Evolutionary conservation across 2,113 vertebrate species (phyloP).

Genomic region (Melanocharis versteri): DNA sequence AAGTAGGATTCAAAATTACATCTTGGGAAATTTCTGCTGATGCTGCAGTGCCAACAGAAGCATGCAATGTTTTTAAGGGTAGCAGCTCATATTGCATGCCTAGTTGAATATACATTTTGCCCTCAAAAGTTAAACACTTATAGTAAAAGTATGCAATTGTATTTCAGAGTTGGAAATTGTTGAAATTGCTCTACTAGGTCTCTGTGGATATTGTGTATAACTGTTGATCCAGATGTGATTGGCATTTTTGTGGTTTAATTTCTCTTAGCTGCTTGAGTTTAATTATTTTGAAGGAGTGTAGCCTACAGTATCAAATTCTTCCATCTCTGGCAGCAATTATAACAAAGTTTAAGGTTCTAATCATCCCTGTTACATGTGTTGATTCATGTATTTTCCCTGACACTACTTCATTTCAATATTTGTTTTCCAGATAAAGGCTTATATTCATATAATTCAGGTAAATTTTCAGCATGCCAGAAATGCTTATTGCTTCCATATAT

Average conservation of each 20-base stretch:
- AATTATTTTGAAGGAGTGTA: neutral
- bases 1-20: neutral
- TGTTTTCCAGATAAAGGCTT: conserved; percentile 90
- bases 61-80: neutral
- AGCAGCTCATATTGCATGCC: neutral
- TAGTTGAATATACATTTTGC: neutral
- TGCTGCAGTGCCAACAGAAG: neutral
- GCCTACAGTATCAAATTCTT: neutral
- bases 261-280: neutral
- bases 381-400: conserved; percentile 66
- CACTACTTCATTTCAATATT: conserved; percentile 79
- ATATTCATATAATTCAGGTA: conserved; percentile 94
- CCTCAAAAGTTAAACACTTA: neutral
- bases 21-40: neutral
- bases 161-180: neutral
- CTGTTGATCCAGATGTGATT: neutral
- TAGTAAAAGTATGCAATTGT: neutral
- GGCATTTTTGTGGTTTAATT: conserved; percentile 42
- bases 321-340: neutral
- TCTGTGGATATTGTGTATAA: neutral
- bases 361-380: conserved; percentile 56
- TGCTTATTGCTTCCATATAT: conserved; percentile 63
- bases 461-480: conserved; percentile 73
- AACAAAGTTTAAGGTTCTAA: conserved; percentile 25
- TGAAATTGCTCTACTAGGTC: neutral